Percentiles rank a stretch among this genome's conserved stretches.
These are phyloP conservation scores for Phoebastria nigripes DNA, from an alignment of 2,797 vertebrate genomes.

Conservation along the genomic window DNA sequence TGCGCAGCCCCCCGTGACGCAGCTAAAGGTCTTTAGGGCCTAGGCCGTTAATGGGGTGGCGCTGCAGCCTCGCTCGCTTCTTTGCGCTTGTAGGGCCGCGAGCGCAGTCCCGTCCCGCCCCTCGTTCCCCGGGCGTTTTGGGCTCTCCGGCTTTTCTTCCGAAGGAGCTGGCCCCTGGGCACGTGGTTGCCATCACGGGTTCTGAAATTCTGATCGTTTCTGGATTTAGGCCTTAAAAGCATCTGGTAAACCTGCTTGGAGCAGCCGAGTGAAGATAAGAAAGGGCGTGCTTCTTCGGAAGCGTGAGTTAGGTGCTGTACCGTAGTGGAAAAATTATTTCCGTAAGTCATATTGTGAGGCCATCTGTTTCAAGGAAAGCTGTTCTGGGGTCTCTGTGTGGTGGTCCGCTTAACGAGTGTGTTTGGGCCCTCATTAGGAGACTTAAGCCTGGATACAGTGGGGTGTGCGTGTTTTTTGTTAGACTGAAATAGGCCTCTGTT, in stretches of 20 bases:
- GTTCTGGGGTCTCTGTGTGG: background rate
- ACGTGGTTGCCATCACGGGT: accelerated
- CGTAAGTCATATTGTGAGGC: accelerated
- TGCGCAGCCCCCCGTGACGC: background rate
- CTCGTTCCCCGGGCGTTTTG: background rate
- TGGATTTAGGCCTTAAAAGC: background rate
- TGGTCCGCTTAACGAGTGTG: accelerated
- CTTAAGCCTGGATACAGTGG: no score
- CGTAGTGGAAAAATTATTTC: background rate
- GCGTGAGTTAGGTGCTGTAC: no score
- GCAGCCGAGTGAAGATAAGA: no score
- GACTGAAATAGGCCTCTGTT: background rate
- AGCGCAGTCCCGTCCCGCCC: background rate
- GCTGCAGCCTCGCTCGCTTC: accelerated
- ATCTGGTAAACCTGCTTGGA: background rate
- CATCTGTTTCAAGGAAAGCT: background rate
- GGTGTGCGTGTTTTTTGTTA: accelerated
- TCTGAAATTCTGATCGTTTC: background rate
- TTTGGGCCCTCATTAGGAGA: background rate
- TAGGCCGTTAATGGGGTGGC: accelerated
- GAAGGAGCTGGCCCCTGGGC: no score
- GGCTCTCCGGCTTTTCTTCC: no score
- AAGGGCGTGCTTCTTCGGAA: accelerated
- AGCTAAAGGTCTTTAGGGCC: accelerated
- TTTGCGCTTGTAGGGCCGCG: accelerated